Evolutionary conservation across 1,140 invertebrate genomes (phyloP), one percentile per base, ranked within the genome.

Genomic region (Neodiprion lecontei): DNA sequence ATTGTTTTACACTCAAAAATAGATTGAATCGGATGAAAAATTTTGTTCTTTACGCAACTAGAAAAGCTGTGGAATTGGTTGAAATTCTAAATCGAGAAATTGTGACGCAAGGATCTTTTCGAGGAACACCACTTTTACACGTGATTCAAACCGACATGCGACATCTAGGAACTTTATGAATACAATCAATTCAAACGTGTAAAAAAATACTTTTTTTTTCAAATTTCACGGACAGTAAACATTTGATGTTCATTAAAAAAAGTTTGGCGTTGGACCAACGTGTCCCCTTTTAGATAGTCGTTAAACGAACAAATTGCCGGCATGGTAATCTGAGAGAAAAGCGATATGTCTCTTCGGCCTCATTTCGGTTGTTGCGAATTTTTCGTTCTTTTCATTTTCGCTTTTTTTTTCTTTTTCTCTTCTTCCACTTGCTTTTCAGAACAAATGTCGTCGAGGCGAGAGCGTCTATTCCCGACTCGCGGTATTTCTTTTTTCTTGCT

Each of bases 321-420:
- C 66, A 3, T n/a, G n/a, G 50, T 65, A 78, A 79, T 78, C 78
- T 76, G 76, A 80, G 66, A 74, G 72, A 80, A 78, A 77, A 72
- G 78, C 72, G 72, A 21, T 5, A 17, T 53, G 17, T 65, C 2
- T 65, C 61, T 14, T 21, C 61, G 17, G 61, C 1, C 61, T 65
- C 61, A 5, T 21, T 21, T 65, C 61, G 17, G 61, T 65, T 14
- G 61, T 65, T 65, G 12, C 17, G 12, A 14, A 3, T 3, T 65
- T 21, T 21, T 65, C 17, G 12, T 65, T 21, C 17, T 21, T 65
- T 14, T 65, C 17, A 14, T 65, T 21, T 5, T 21, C 61, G 12
- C 61, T 65, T 14, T 65, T 65, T 65, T 7, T 65, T 65, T 21
- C 7, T 21, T 65, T 65, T 14, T 14, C 4, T 65, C 61, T 65